These are phyloP conservation scores for Cyrtodaria siliqua DNA, from an alignment of 2,888 invertebrate species.

Conservation along the genomic window DNA sequence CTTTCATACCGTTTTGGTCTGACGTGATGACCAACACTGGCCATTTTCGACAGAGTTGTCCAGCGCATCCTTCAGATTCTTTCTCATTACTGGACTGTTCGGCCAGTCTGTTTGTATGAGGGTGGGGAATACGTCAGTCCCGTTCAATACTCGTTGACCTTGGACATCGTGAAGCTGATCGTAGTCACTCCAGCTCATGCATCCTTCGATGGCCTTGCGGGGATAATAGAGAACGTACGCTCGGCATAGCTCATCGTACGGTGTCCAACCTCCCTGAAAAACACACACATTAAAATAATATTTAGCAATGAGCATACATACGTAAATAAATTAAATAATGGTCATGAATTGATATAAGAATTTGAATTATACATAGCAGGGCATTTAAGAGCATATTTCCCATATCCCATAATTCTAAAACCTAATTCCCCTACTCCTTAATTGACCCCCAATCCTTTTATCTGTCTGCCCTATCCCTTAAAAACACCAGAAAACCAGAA, in stretches of 20 bases:
- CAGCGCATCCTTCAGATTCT: constrained; percentile 26
- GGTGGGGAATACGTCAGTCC: constrained; percentile 25
- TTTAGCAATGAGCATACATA: too few species aligned
- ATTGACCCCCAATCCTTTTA: too few species aligned
- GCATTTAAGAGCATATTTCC: too few species aligned
- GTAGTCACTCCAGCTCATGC: constrained; percentile 56
- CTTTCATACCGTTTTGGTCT: constrained; percentile 25
- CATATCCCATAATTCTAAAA: too few species aligned
- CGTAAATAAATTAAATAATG: too few species aligned
- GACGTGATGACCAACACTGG: constrained; percentile 51
- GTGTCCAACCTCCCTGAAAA: constrained; percentile 58
- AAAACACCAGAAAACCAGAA: too few species aligned
- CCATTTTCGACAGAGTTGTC: constrained; percentile 30
- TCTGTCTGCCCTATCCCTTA: too few species aligned
- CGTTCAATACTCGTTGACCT: constrained; percentile 16
- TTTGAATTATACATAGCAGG: too few species aligned
- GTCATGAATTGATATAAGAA: too few species aligned
- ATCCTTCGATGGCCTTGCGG: constrained; percentile 41
- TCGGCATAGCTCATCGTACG: constrained; percentile 46
- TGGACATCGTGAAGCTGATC: constrained; percentile 20
- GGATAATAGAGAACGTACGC: constrained; percentile 59
- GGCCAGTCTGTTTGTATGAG: constrained; percentile 36
- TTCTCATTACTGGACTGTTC: constrained; percentile 19
- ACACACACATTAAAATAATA: too few species aligned
- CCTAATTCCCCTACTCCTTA: too few species aligned